Evolutionary conservation across 2,888 invertebrate genomes (phyloP), one percentile per base, ranked within the genome.

Genomic region (Dryocosmus kuriphilus): DNA sequence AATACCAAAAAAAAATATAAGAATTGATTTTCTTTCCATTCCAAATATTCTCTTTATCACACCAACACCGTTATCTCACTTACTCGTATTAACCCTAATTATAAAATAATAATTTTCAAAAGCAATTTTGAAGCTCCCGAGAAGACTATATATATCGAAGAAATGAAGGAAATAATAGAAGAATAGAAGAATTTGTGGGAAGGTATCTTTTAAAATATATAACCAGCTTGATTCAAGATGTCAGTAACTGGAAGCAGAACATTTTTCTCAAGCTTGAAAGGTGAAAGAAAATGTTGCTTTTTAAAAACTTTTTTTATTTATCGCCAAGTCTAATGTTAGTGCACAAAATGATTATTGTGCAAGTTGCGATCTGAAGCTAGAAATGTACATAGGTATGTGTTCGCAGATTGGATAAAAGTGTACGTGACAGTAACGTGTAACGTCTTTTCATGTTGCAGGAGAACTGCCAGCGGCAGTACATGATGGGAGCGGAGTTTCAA

Each of bases 401-500:
- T 61, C 8, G 9, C 24, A 38, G 22, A 16, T 46, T 51, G 30
- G 9, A n/a, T 71, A 71, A 79, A 80, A 79, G 71, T 80, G 74
- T 55, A 51, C 77, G 30, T 60, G 79, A 82, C 76, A 80, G 79
- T 77, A 77, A 77, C 75, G 74, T 61, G 74, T 81, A 75, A 78
- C 71, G 79, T 65, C 81, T 79, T 85, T 79, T 82, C 84, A 82
- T 84, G 83, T 88, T 88, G 35, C 88, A 92, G 92, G 92, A 77
- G 92, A 92, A 83, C 86, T 92, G 85, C 92, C 92, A 80, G 92
- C 92, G 75, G 92, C 92, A 76, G 92, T 92, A 79, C 92, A 92
- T 83, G 91, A 92, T 82, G 91, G 90, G 16, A 92, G 90, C 80
- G 91, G 91, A 76, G 91, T 91, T 79, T 91, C 91, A 27, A 88